phyloP scores from a whole-genome alignment of 92 coral and sea anemone species.

The Parazoanthus darwini region DNA sequence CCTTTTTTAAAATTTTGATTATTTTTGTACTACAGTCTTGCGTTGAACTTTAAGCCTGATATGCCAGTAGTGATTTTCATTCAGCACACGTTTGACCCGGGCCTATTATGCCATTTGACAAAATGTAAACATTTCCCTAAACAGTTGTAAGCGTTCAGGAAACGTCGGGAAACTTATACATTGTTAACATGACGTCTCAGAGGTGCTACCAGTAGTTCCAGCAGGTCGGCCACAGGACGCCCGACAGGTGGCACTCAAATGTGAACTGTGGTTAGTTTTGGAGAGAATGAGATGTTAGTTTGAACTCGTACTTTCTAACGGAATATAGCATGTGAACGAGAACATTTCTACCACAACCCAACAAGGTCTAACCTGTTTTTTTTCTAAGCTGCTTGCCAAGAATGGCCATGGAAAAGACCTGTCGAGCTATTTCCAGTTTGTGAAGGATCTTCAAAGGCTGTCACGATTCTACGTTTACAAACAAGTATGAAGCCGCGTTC shows the following conservation, averaged over 20 bases:
- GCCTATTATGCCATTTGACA: no score
- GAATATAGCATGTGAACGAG: not conserved
- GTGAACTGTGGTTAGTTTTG: not conserved
- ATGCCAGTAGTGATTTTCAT: no score
- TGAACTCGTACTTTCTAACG: no score
- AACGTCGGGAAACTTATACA: no score
- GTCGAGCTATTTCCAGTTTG: not conserved
- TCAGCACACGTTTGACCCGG: no score
- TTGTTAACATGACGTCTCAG: no score
- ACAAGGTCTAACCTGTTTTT: not conserved
- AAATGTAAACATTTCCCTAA: no score
- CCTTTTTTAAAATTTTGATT: no score
- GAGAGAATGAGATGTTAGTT: not conserved
- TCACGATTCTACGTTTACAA: not conserved
- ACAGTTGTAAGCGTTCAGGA: no score
- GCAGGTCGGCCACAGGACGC: not conserved
- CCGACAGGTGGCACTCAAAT: not conserved
- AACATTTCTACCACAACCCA: not conserved
- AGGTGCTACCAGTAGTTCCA: not conserved
- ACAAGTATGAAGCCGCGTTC: not conserved
- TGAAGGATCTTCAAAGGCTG: not conserved
- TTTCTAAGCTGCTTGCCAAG: no score
- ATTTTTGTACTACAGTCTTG: no score
- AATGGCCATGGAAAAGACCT: not conserved
- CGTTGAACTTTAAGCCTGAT: no score